Base-by-base conservation (phyloP, 1,140 invertebrate species). In the Scylla paramamosain region DNA sequence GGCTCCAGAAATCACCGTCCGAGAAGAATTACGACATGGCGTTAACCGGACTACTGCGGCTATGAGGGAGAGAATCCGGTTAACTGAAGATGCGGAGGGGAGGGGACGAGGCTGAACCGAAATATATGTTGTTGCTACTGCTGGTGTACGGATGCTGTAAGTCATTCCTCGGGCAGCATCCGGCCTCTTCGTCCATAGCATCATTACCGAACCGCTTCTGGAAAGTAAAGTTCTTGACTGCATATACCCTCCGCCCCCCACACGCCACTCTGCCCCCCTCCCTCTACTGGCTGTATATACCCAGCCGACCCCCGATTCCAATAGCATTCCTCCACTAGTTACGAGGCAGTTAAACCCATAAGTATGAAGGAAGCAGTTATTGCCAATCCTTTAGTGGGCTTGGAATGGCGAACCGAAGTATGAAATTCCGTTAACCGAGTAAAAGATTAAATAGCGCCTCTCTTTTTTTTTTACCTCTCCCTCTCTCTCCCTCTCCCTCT, bases 301-400 rank as follows among this genome's bases (percentile, higher is more conserved):
- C 52, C 52, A 2, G 52, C 52, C 52, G 16, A 59, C 52, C 39
- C 48, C 90, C 84, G 48, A 48, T 46, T 46, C 82, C 82, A 86
- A 93, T 87, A 93, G 82, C 39, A 46, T n/a, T 87, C 39, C 45
- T 31, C 20, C 3, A 52, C 25, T 93, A 93, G 32, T 93, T 93
- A 86, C 28, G 92, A 93, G 92, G 92, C 92, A 93, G 92, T 93
- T 93, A 93, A 48, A 86, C n/a, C 92, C 92, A 59, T 93, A 86
- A 93, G 92, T 86, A 93, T 87, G 84, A 93, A 93, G 92, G 92
- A 93, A 93, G 83, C 92, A 93, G 77, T 93, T 93, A 93, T 93
- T 93, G 92, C 82, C 84, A 93, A 93, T 86, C 92, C 92, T 93
- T 93, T 93, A 29, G 92, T 46, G 92, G 92, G 25, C 82, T 29